Evolutionary conservation across 2,113 vertebrate genomes (phyloP), one percentile per base, ranked within the genome.

Genomic region (Hypomesus transpacificus): DNA sequence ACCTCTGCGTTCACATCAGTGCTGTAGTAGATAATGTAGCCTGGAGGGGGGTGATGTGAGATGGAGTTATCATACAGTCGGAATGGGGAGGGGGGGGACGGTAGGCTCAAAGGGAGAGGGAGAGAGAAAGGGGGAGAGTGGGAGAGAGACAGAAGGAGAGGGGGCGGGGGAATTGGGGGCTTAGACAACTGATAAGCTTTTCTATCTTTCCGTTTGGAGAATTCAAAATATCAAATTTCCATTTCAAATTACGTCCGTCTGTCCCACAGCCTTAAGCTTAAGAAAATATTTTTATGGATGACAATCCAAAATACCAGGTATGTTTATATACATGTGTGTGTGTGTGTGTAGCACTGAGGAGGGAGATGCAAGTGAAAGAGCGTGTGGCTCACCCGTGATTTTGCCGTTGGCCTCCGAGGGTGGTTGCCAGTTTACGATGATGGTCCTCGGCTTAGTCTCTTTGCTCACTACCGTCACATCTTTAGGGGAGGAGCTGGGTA

Each of bases 11-110:
- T 98, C 54, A 96, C 95, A 21, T 99, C 97, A 0, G 97, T 99
- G 24, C 95, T 99, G 90, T 99, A 99, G 91, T 98, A 99, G 84
- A 99, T 99, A 70, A 99, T 99, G 79, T 99, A 99, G 0, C 97
- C 97, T 99, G 14, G 3, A 69, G n/a, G 3, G 28, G 59, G 3
- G 21, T 4, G 0, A 0, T 34, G n/a, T 0, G 63, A 51, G 8
- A 3, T 17, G 63, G 34, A 74, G n/a, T 26, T 26, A 26, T 26
- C 24, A 26, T 26, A 26, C 24, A 26, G 24, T 26, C 24, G 28
- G 20, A 54, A 16, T 31, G 57, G 50, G 7, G 16, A 21, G 34
- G n/a, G 50, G 6, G 18, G 61, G 24, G 34, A 26, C 18, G 17
- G 28, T 17, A 18, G 57, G 54, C 6, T 22, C 52, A 69, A 1